These are phyloP conservation scores for Raja brachyura DNA, from an alignment of 2,113 vertebrate species.

Conservation along the genomic window DNA sequence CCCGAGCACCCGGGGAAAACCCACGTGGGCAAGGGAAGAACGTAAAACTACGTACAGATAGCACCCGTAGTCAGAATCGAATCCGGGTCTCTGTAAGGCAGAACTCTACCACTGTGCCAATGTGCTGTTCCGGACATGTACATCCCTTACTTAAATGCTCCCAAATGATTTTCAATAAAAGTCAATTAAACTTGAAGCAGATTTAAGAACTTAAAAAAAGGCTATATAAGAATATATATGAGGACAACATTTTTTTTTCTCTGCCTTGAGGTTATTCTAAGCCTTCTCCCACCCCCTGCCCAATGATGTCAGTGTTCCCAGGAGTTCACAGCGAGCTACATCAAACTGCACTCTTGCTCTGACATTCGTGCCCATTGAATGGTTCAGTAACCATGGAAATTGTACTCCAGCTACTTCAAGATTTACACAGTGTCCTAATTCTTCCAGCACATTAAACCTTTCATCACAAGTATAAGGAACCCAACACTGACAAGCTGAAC, in stretches of 20 bases:
- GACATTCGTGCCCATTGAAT: neutral
- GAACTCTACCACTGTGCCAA: too few relatives aligned
- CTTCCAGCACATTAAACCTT: neutral
- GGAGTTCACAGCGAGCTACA: neutral
- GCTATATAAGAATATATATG: neutral
- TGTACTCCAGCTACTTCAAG: neutral
- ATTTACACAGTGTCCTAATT: neutral
- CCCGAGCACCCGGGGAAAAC: too few relatives aligned
- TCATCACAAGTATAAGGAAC: slow-evolving; percentile 4
- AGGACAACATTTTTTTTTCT: neutral
- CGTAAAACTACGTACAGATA: too few relatives aligned
- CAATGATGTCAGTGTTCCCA: neutral
- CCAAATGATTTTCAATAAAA: neutral
- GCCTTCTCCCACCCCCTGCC: neutral
- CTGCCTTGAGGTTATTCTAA: neutral
- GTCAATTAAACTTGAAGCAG: neutral
- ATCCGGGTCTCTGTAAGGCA: too few relatives aligned
- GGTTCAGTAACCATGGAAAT: slow-evolving; percentile 30
- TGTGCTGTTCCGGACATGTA: neutral
- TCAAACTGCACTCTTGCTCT: neutral
- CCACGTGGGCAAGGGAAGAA: too few relatives aligned
- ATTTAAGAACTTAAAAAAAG: neutral
- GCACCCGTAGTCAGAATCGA: too few relatives aligned
- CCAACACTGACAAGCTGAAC: neutral
- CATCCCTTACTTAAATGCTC: neutral